phyloP scores from a whole-genome alignment of 2,888 invertebrate species.

The Drosophila anceps region DNA sequence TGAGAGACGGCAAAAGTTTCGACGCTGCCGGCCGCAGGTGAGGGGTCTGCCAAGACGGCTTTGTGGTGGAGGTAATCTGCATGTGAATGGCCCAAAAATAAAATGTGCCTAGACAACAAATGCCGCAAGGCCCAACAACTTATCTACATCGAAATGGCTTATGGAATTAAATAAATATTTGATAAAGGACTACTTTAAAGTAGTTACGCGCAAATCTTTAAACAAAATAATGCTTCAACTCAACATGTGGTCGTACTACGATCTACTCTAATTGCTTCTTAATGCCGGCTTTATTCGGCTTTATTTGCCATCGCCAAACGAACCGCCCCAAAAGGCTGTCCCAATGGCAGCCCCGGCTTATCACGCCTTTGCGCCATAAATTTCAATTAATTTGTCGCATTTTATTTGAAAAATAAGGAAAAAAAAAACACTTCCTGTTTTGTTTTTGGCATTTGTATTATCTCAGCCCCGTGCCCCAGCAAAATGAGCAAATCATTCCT shows the following conservation, averaged over 20 bases:
- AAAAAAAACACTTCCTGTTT: constrained; percentile 38
- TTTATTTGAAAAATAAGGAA: constrained; percentile 40
- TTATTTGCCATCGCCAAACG: constrained; percentile 7
- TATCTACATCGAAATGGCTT: constrained; percentile 6
- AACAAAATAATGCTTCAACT: constrained; percentile 5
- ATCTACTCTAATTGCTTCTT: constrained; percentile 67
- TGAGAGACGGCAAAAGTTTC: constrained; percentile 28
- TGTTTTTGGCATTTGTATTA: constrained; percentile 33
- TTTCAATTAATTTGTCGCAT: constrained; percentile 76
- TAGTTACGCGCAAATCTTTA: not conserved
- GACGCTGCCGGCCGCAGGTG: constrained; percentile 55
- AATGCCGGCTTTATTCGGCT: constrained; percentile 38
- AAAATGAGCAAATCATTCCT: constrained; percentile 69
- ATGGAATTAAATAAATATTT: constrained; percentile 13
- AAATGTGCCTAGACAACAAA: constrained; percentile 30
- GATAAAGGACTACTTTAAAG: not conserved
- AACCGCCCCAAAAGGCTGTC: constrained; percentile 13
- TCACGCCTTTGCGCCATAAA: constrained; percentile 68
- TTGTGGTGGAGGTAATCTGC: constrained; percentile 33
- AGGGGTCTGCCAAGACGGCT: constrained; percentile 1
- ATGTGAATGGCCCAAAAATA: constrained; percentile 30
- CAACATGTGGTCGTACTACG: constrained; percentile 38
- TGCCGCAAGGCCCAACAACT: constrained; percentile 20
- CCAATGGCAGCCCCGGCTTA: constrained; percentile 12
- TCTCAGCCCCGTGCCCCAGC: constrained; percentile 30